Evolutionary conservation across 2,888 invertebrate genomes (phyloP), one percentile per base, ranked within the genome.

Genomic region (Cerastis rubricosa): DNA sequence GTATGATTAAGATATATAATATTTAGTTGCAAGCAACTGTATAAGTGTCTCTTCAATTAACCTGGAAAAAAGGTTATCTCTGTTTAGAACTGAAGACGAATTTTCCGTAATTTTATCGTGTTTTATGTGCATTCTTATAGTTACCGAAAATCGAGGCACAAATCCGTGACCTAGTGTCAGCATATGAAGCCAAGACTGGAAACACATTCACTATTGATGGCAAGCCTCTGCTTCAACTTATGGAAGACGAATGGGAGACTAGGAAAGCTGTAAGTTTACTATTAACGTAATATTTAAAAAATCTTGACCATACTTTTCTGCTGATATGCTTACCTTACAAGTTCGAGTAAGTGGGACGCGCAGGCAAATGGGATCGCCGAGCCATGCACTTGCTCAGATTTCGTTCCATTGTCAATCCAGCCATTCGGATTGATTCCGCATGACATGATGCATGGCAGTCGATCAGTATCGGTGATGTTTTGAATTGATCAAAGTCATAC

Each of bases 71-170:
- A 2, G 25, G 25, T 25, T 54, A 54, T 63, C 35, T 22, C 2
- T 63, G 12, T 17, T 67, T 17, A 51, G 8, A 17, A 59, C 9
- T 29, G 9, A 35, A 59, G 9, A 35, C 61, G 9, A 61, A 61
- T 35, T 61, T 29, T 29, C 29, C 29, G 19, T 59, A 29, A n/a
- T 64, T 64, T 43, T 1, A 64, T 43, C n/a, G n/a, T 43, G n/a
- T 64, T 2, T n/a, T 14, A 43, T 63, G 40, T n/a, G 14, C 8
- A 7, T 43, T 40, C 9, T 59, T 74, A 40, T 25, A 74, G 94
- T 93, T 98, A 70, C 98, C 98, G 0, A 98, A 98, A 94, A 97
- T 98, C 61, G 98, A 98, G 92, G 97, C 97, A 0, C 97, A 98
- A 89, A 95, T 98, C 0, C 94, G 94, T 2, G 95, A 96, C 0